Evolutionary conservation across 2,113 vertebrate species (phyloP).

Genomic region (Nasalis larvatus): DNA sequence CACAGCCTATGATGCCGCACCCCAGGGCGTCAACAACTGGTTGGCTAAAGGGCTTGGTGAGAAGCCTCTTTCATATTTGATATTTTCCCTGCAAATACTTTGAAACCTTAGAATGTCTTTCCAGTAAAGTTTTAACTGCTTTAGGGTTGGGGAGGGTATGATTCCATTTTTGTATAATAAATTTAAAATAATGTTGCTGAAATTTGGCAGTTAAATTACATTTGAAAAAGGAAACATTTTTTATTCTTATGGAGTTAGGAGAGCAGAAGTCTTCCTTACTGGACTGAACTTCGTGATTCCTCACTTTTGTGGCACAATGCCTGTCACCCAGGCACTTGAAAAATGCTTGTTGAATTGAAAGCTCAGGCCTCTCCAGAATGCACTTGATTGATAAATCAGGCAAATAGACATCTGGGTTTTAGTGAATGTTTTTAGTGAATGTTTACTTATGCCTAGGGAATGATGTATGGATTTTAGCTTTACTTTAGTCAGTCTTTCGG

Average conservation of each 20-base stretch:
- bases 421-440: background rate
- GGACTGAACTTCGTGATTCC: background rate
- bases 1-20: conserved; percentile 91
- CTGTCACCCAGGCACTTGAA: background rate
- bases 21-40: conserved; percentile 94
- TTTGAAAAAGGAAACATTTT: background rate
- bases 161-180: background rate
- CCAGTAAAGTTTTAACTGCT: background rate
- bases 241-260: background rate
- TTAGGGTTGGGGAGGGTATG: fast-evolving
- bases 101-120: conserved; percentile 8
- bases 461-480: background rate
- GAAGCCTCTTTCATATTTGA: conserved; percentile 39
- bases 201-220: background rate
- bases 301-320: background rate
- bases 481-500: background rate
- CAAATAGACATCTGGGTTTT: background rate
- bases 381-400: background rate
- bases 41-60: conserved; percentile 89
- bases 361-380: background rate
- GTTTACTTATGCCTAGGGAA: background rate
- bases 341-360: background rate
- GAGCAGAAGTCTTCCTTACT: background rate
- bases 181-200: background rate
- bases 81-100: background rate